phyloP scores from a whole-genome alignment of 2,797 vertebrate genomes.

The Microchirus variegatus region DNA sequence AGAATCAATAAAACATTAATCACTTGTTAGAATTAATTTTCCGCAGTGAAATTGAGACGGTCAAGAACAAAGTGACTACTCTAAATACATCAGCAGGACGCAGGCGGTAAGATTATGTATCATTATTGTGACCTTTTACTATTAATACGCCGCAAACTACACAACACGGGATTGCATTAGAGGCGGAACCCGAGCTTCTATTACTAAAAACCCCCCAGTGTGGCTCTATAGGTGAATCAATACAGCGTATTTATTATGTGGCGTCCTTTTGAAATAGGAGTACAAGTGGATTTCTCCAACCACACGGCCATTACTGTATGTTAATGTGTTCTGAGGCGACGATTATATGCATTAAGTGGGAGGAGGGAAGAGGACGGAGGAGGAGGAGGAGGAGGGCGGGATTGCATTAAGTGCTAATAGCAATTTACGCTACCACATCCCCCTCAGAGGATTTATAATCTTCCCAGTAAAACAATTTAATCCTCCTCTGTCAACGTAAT shows the following conservation, averaged over 20 bases:
- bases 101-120: not conserved
- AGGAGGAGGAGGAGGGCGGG: conserved; percentile 31
- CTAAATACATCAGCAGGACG: no score
- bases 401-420: conserved; percentile 57
- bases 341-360: conserved; percentile 35
- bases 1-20: not conserved
- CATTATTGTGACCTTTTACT: conserved; percentile 6
- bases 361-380: no score
- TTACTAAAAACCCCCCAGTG: conserved; percentile 22
- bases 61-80: conserved; percentile 22
- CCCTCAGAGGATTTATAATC: conserved; percentile 59
- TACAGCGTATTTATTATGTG: conserved; percentile 44
- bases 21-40: conserved; percentile 16
- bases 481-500: conserved; percentile 68
- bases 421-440: conserved; percentile 40
- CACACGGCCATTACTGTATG: conserved; percentile 32
- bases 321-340: conserved; percentile 43
- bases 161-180: conserved; percentile 4
- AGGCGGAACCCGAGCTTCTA: conserved; percentile 1
- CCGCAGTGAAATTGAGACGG: conserved; percentile 15
- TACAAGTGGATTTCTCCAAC: conserved; percentile 27
- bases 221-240: conserved; percentile 20
- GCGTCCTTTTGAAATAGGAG: conserved; percentile 24
- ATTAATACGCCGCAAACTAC: conserved; percentile 20
- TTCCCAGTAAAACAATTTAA: conserved; percentile 64